These are phyloP conservation scores for Drosophila sucinea DNA, from an alignment of 1,140 invertebrate genomes.

Conservation along the genomic window DNA sequence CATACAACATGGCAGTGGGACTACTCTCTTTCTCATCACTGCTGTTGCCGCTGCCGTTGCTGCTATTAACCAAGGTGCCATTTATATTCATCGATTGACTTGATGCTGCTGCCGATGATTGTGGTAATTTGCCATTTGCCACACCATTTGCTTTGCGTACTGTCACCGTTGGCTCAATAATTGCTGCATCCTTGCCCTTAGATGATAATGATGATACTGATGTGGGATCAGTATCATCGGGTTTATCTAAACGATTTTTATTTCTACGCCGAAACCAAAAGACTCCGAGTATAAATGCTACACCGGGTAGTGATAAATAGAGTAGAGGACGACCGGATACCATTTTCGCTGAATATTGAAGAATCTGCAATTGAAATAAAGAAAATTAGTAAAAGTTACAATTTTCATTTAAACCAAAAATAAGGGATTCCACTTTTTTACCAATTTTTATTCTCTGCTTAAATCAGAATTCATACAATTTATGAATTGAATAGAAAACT, in stretches of 20 bases:
- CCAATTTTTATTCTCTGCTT: no score
- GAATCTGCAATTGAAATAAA: conserved; percentile 51
- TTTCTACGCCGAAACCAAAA: conserved; percentile 83
- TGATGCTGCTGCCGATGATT: conserved; percentile 11
- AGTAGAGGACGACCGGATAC: conserved; percentile 82
- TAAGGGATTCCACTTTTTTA: neutral
- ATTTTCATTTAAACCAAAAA: no score
- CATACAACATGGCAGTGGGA: conserved; percentile 68
- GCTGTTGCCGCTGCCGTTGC: conserved; percentile 22
- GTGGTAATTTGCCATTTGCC: conserved; percentile 61
- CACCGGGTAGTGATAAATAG: conserved; percentile 82
- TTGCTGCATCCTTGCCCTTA: conserved; percentile 32
- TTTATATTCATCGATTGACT: conserved; percentile 71
- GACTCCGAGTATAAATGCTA: conserved; percentile 82
- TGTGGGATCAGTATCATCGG: conserved; percentile 58
- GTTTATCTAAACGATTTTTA: conserved; percentile 79
- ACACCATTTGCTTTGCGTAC: conserved; percentile 52
- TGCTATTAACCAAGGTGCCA: conserved; percentile 38
- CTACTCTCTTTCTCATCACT: conserved; percentile 65
- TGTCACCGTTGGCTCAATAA: conserved; percentile 19
- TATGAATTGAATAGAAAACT: no score
- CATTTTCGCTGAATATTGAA: conserved; percentile 83
- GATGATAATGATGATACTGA: conserved; percentile 13
- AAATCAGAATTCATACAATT: no score
- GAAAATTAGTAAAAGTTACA: neutral